A percentile compares a stretch with the other conserved stretches of the same genome.
phyloP scores from a whole-genome alignment of 2,797 vertebrate genomes.

The Pygocentrus nattereri region DNA sequence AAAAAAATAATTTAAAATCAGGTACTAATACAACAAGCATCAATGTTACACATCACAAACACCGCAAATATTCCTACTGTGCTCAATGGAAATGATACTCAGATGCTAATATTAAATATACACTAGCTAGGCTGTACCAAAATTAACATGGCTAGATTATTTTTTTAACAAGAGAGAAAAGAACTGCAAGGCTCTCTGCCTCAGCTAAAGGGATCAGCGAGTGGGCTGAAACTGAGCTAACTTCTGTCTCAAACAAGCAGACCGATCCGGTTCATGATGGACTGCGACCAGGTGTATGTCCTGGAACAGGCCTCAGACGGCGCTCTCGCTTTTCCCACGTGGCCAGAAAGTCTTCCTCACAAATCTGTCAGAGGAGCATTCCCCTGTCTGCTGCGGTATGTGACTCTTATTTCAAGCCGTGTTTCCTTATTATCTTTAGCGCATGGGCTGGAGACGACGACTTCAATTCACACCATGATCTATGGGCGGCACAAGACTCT shows the following conservation, averaged over 20 bases:
- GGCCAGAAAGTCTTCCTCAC: constrained; percentile 5
- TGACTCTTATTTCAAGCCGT: constrained; percentile 25
- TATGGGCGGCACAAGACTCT: not conserved
- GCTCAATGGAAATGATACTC: not conserved
- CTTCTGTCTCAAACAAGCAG: not conserved
- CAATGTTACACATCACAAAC: no score
- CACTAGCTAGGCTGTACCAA: not conserved
- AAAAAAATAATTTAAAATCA: no score
- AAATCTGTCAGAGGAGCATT: constrained; percentile 25
- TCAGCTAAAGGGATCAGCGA: not conserved
- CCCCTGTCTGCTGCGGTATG: not conserved
- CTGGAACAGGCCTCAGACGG: constrained; percentile 24
- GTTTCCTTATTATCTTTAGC: constrained; percentile 25
- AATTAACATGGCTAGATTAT: not conserved
- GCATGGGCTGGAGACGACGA: not conserved
- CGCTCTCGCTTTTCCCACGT: constrained; percentile 3
- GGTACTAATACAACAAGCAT: no score
- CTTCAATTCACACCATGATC: not conserved
- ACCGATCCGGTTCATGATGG: not conserved
- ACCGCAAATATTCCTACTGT: not conserved
- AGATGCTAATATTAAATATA: constrained; percentile 3
- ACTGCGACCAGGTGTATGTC: constrained; percentile 4
- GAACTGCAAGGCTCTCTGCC: no score
- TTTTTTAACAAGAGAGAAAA: not conserved
- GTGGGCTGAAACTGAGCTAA: not conserved